Conservation (phyloP, 2,797 vertebrate species). For the Pantherophis alleghaniensis region DNA sequence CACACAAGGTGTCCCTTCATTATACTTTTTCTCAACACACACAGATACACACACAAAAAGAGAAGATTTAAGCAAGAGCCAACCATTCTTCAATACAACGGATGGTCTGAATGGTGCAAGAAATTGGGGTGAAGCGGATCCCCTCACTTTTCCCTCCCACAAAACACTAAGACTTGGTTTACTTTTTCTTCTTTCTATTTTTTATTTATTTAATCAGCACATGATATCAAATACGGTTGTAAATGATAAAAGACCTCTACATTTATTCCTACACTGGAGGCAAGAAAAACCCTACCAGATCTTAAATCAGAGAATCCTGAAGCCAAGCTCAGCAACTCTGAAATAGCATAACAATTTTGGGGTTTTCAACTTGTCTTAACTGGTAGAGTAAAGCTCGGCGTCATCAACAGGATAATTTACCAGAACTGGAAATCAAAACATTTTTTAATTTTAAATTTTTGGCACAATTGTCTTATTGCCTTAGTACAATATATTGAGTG, state of each 20-base stretch:
- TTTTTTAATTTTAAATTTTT: conserved; percentile 17
- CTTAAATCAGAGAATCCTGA: not conserved
- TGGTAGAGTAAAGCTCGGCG: conserved; percentile 21
- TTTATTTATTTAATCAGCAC: not conserved
- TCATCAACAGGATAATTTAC: conserved; percentile 19
- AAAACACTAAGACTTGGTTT: not conserved
- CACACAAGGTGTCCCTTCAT: not conserved
- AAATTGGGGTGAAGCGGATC: not conserved
- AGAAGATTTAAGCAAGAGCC: not conserved
- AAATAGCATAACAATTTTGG: not conserved
- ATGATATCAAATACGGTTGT: not conserved
- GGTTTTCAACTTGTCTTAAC: conserved; percentile 35
- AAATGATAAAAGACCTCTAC: not conserved
- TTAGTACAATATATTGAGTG: not conserved
- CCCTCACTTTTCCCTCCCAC: not conserved
- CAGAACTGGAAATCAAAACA: conserved; percentile 29
- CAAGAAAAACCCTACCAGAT: not conserved
- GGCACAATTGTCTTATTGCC: not conserved
- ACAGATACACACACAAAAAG: not conserved
- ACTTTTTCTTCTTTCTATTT: not conserved
- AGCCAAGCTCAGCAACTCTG: not conserved
- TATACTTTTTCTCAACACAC: not conserved
- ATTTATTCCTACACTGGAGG: not conserved
- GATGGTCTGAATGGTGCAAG: not conserved
- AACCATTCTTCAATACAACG: not conserved